Percentiles rank a stretch among this genome's conserved stretches.
Conservation (phyloP, 2,888 invertebrate genomes). For the Andrena hattorfiana region DNA sequence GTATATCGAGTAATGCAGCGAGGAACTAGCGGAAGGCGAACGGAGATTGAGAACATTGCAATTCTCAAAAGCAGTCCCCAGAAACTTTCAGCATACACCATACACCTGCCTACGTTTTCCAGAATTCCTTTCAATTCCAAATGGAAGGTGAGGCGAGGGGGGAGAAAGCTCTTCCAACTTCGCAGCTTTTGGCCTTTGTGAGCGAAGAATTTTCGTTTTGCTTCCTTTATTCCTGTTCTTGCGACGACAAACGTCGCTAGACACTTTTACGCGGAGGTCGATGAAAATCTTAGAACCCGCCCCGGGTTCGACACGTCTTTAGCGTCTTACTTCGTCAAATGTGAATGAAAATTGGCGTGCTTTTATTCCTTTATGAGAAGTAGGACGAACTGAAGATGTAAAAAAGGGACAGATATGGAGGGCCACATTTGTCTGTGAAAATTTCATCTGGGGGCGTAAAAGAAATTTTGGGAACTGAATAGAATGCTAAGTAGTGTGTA, state of each 20-base stretch:
- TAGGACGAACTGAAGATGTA: too few species aligned
- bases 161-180: conserved; percentile 64
- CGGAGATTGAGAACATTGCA: conserved; percentile 61
- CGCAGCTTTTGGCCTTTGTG: conserved; percentile 52
- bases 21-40: conserved; percentile 42
- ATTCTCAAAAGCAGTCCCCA: conserved; percentile 60
- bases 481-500: too few species aligned
- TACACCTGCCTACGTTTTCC: conserved; percentile 68
- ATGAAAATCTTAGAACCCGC: conserved; percentile 13
- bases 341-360: not conserved
- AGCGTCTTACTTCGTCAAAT: not conserved
- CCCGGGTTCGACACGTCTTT: not conserved
- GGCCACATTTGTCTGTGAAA: too few species aligned
- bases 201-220: conserved; percentile 56
- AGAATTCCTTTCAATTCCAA: conserved; percentile 70
- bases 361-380: too few species aligned
- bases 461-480: too few species aligned
- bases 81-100: conserved; percentile 59
- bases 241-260: conserved; percentile 31
- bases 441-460: too few species aligned
- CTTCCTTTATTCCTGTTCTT: conserved; percentile 30
- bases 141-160: conserved; percentile 63
- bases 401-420: too few species aligned
- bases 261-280: conserved; percentile 5
- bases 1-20: conserved; percentile 39